Conservation (phyloP, 1,140 invertebrate species). For the honey bee (Apis mellifera) region Amel_HAv3.1 CM009932.2:11289501-11290000, state of each 20-base stretch:
- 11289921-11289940: not conserved
- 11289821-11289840: conserved; percentile 40
- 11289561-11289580: too few species aligned
- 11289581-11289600: too few species aligned
- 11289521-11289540: not conserved
- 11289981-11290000: too few species aligned
- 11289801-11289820: conserved; percentile 16
- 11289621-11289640: not conserved
- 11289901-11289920: not conserved
- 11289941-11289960: too few species aligned
- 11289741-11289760: conserved; percentile 43
- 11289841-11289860: not conserved
- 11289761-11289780: conserved; percentile 20
- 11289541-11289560: too few species aligned
- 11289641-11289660: not conserved
- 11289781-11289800: conserved; percentile 20
- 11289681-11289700: conserved; percentile 42
- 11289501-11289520: too few species aligned
- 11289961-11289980: too few species aligned
- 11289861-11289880: conserved; percentile 2
- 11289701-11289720: not conserved
- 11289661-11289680: conserved; percentile 47
- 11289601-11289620: too few species aligned
- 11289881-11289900: conserved; percentile 15
- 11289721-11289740: conserved; percentile 50